phyloP scores from a whole-genome alignment of 2,113 vertebrate species.

The Bubo bubo region DNA sequence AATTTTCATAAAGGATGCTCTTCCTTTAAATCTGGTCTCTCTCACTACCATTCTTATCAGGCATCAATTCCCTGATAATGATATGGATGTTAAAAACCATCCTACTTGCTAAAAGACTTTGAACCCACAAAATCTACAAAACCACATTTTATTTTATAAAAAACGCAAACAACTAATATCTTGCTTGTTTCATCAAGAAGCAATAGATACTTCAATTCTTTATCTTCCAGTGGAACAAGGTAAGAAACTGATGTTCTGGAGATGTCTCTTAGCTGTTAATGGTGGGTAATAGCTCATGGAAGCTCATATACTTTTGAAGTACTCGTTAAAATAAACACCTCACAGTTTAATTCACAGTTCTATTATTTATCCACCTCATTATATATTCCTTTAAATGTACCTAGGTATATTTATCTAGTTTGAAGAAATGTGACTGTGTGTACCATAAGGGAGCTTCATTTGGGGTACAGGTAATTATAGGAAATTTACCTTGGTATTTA shows the following conservation, averaged over 20 bases:
- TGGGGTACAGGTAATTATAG: background rate
- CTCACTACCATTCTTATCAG: background rate
- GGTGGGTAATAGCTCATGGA: background rate
- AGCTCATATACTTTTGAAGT: background rate
- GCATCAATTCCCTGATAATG: background rate
- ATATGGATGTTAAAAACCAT: conserved; percentile 5
- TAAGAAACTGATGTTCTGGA: background rate
- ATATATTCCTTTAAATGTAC: background rate
- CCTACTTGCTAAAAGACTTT: background rate
- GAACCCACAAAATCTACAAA: background rate
- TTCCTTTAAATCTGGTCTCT: background rate
- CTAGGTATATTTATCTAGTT: background rate
- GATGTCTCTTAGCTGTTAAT: background rate
- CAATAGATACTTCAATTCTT: background rate
- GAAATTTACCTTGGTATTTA: background rate
- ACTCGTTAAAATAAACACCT: conserved; percentile 12
- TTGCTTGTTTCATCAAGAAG: background rate
- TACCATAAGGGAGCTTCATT: background rate
- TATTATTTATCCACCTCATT: conserved; percentile 22
- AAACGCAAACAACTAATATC: background rate
- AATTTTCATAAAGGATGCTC: background rate
- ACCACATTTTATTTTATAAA: background rate
- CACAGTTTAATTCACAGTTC: conserved; percentile 45
- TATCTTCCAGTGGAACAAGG: background rate
- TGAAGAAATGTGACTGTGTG: background rate